Base-by-base conservation (phyloP, 2,113 vertebrate genomes). In the Cheirogaleus medius region DNA sequence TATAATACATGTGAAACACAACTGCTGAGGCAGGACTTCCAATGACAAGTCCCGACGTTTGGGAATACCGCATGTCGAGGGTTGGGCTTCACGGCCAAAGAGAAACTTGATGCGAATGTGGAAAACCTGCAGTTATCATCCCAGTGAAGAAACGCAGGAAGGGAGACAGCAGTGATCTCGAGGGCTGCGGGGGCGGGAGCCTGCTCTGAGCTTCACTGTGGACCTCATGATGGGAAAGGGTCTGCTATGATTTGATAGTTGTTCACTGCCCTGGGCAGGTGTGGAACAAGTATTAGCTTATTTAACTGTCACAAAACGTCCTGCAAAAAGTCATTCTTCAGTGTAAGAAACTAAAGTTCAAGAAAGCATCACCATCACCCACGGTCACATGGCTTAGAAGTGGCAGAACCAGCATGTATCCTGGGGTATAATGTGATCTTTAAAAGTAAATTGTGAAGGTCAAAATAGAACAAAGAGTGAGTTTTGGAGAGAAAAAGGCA, bases 1-100 rank as follows among this genome's bases (percentile, higher is more conserved):
- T 44, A 58, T 29, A 58, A 82, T 2, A 71, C 49, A 7, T 25
- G 86, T 68, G 95, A 91, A 94, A 66, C 4, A 85, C 54, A 87
- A 68, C 54, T 69, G 64, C 60, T 1, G 15, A 47, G 94, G 49
- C 47, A 52, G 74, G 82, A 18, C 69, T 64, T 95, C 74, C 74
- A 64, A 2, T 32, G 5, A 27, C 8, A 39, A 71, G 27, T 87
- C 82, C 68, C 29, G 83, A 71, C 37, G 8, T 85, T 82, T 42
- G 52, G n/a, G 69, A 73, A 34, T 6, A n/a, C 80, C 3, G 54
- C 39, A 15, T 8, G 8, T 63, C 11, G 14, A 90, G 80, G 32
- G 42, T 0, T 27, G 60, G 39, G 17, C 63, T 86, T 54, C 64
- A 9, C 0, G 3, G 23, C 56, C 86, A 81, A 37, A 88, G 71